These are phyloP conservation scores for Phymorhynchus buccinoides DNA, from an alignment of 1,140 invertebrate genomes.

Conservation along the genomic window DNA sequence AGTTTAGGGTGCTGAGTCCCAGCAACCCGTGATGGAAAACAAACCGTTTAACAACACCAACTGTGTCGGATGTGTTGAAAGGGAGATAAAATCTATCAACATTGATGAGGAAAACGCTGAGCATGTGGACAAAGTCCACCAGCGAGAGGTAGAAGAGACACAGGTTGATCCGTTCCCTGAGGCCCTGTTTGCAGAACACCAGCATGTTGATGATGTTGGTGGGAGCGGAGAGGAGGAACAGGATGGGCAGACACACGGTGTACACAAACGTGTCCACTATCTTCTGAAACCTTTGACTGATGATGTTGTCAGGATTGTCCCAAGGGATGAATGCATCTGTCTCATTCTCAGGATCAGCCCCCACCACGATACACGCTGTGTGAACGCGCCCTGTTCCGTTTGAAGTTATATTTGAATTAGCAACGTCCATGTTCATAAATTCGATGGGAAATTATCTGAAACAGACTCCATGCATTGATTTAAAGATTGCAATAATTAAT, in stretches of 20 bases:
- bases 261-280: background rate
- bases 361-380: too few species aligned
- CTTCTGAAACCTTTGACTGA: background rate
- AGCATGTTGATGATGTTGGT: conserved; percentile 15
- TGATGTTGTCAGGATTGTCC: conserved; percentile 1
- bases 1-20: background rate
- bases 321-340: background rate
- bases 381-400: too few species aligned
- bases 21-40: background rate
- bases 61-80: background rate
- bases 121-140: background rate
- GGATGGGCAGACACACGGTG: background rate
- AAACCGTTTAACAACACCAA: background rate
- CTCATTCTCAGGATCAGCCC: too few species aligned
- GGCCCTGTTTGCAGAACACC: background rate
- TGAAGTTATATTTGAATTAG: too few species aligned
- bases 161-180: conserved; percentile 7
- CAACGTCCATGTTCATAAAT: too few species aligned
- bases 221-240: background rate
- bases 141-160: background rate
- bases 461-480: too few species aligned
- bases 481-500: too few species aligned
- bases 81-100: background rate
- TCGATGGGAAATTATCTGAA: too few species aligned
- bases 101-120: background rate